Evolutionary conservation across 2,113 vertebrate genomes (phyloP), one percentile per base, ranked within the genome.

Genomic region (Cairina moschata): DNA sequence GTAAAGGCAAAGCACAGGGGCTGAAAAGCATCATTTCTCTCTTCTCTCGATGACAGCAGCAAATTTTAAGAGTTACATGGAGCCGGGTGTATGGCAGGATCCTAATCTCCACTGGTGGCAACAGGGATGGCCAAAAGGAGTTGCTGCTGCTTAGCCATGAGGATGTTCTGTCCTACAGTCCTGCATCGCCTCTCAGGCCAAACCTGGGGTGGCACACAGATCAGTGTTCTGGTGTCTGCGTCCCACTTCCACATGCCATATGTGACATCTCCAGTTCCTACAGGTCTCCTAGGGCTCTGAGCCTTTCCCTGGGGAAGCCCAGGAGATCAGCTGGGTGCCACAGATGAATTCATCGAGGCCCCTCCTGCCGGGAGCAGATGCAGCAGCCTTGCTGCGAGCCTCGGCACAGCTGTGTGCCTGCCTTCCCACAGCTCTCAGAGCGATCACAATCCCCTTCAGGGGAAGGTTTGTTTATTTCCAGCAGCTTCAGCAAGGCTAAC

Each of bases 301-400:
- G 76, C 13, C 44, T 72, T 66, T 88, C 72, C 14, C 1, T 0
- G 17, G 0, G 34, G 69, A 91, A 67, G 20, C 1, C 0, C 44
- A 10, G 59, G 59, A 68, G 63, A 48, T 80, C 38, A 62, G 63
- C 59, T 62, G 72, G 76, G 69, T 63, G 25, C 2, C 2, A 29
- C 3, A 4, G 40, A 67, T 92, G 89, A 71, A 82, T 52, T 67
- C 56, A 12, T 38, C 0, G 1, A 87, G 16, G 21, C 54, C 11
- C 36, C 69, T 94, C 78, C 85, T 84, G 81, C 38, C 0, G 0
- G 42, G n/a, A 94, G n/a, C 52, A 72, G 56, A 38, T 0, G 0
- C 76, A 40, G 48, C 58, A 26, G n/a, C 79, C 48, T 67, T 84
- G 66, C 91, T 42, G 66, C 3, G 2, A 85, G 48, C n/a, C 85